Percentiles rank a stretch among this genome's conserved stretches.
phyloP scores from a whole-genome alignment of 2,888 invertebrate genomes.

The Petrolisthes cinctipes region DNA sequence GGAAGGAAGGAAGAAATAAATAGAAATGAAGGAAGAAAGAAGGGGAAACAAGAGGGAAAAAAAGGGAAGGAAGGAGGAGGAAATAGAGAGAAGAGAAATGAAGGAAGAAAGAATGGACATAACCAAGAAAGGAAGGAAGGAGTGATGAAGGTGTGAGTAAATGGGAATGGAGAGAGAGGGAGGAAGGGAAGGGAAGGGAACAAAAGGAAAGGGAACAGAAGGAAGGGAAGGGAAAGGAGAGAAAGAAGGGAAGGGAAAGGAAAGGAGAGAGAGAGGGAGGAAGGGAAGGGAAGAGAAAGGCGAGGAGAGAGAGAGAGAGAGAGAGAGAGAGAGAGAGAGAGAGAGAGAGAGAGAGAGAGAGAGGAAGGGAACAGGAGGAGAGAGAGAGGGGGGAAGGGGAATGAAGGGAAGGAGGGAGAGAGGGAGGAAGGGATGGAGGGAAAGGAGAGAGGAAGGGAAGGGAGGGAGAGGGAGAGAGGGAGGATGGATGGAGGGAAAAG shows the following conservation, averaged over 20 bases:
- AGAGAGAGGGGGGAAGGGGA: neutral
- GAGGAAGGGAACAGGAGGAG: neutral
- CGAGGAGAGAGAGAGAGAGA: neutral
- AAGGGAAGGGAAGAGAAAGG: neutral
- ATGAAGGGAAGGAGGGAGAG: neutral
- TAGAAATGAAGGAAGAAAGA: too few relatives aligned
- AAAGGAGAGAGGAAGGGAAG: neutral
- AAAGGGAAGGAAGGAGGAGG: too few relatives aligned
- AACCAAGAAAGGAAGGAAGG: too few relatives aligned
- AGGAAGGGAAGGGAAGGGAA: neutral
- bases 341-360: neutral
- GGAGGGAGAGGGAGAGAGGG: neutral
- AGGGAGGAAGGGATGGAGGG: neutral
- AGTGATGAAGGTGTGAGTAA: too few relatives aligned
- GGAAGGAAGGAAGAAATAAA: too few relatives aligned
- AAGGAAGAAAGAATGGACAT: too few relatives aligned
- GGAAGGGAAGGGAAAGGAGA: neutral
- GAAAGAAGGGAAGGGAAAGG: neutral
- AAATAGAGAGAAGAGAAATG: too few relatives aligned
- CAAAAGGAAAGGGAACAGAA: neutral
- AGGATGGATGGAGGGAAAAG: neutral
- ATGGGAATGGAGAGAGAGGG: neutral
- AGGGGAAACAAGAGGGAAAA: too few relatives aligned
- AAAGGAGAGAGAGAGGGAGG: neutral
- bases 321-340: neutral